Evolutionary conservation across 2,113 vertebrate genomes (phyloP).

Genomic region (Gymnarchus niloticus): DNA sequence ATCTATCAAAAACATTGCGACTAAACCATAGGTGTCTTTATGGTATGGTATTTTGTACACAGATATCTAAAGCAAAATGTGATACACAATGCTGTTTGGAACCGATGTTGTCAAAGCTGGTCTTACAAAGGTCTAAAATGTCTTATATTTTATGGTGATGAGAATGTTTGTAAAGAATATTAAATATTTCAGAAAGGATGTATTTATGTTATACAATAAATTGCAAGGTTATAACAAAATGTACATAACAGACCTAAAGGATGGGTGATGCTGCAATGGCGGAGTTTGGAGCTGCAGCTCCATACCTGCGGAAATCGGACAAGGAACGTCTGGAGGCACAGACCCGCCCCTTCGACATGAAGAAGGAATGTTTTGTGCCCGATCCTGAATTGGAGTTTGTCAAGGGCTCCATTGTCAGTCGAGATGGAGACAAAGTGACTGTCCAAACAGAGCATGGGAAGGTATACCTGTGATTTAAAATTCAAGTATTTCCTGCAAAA

Average conservation of each 20-base stretch:
- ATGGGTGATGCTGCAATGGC: slow-evolving; percentile 75
- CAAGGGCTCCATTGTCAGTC: slow-evolving; percentile 68
- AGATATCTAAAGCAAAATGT: not conserved
- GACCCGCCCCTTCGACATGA: slow-evolving; percentile 79
- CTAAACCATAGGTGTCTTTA: not conserved
- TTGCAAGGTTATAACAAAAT: not conserved
- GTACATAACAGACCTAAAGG: slow-evolving; percentile 29
- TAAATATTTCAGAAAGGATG: not conserved
- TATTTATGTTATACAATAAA: not conserved
- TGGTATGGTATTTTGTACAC: not conserved
- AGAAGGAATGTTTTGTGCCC: slow-evolving; percentile 75
- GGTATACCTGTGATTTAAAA: slow-evolving; percentile 47
- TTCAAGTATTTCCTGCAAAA: not conserved
- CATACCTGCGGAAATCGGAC: slow-evolving; percentile 75
- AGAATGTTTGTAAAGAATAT: not conserved
- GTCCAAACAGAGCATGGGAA: slow-evolving; percentile 69
- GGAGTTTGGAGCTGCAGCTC: slow-evolving; percentile 72
- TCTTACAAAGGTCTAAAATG: not conserved
- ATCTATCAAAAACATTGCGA: not conserved
- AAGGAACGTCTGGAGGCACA: slow-evolving; percentile 43
- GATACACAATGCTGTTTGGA: not conserved
- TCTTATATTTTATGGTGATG: not conserved
- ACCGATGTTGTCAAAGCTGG: not conserved
- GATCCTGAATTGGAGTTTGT: slow-evolving; percentile 73
- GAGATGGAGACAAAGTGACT: slow-evolving; percentile 77